Percentiles rank a stretch among this genome's conserved stretches.
phyloP scores from a whole-genome alignment of 2,113 vertebrate species.

The Orientallactaga bullata region DNA sequence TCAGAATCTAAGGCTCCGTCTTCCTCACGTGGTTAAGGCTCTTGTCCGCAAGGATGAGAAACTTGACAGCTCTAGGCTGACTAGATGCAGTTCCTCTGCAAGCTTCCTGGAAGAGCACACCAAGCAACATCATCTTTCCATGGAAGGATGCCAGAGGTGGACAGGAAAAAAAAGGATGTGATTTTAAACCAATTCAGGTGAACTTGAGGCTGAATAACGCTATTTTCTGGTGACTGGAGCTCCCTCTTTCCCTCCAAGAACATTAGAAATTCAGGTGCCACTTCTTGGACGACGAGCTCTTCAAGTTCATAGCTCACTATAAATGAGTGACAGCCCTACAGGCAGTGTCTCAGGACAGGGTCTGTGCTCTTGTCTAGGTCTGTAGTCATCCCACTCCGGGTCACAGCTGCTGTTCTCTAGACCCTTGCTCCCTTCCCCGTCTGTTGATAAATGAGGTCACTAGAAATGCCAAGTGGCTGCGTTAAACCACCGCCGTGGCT shows the following conservation, averaged over 20 bases:
- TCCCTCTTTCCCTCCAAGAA: not conserved
- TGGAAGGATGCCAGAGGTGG: not conserved
- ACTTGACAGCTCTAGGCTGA: not conserved
- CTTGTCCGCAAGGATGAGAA: not conserved
- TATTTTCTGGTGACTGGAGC: not conserved
- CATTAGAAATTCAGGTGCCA: not conserved
- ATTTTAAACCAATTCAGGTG: not conserved
- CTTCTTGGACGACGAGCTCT: not conserved
- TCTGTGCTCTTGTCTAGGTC: not conserved
- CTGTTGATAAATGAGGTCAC: not conserved
- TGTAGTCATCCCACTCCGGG: not conserved
- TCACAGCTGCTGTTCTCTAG: not conserved
- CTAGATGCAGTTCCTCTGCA: not conserved
- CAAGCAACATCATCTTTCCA: not conserved
- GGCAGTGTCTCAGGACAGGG: not conserved
- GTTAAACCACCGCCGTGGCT: no score
- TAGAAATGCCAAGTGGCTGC: not conserved
- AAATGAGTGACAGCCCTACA: not conserved
- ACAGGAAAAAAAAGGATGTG: not conserved
- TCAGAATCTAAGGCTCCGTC: conserved; percentile 4
- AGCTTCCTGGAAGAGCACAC: not conserved
- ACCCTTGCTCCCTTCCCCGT: not conserved
- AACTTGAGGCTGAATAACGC: not conserved
- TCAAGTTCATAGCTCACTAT: not conserved
- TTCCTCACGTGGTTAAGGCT: not conserved